These are phyloP conservation scores for Bugulina stolonifera DNA, from an alignment of 2,888 invertebrate genomes.

Conservation along the genomic window DNA sequence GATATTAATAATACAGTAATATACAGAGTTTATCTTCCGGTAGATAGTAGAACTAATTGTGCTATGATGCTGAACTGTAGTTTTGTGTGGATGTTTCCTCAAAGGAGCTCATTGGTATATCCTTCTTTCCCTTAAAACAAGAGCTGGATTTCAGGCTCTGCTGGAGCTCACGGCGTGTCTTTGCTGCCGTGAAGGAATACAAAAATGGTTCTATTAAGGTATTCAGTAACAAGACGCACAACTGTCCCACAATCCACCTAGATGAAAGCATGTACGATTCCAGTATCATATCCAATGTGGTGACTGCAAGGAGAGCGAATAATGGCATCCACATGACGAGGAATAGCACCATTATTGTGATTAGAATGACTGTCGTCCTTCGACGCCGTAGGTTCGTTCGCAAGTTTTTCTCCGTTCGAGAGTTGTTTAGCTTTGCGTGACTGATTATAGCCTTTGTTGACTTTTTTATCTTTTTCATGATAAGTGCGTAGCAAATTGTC, in stretches of 20 bases:
- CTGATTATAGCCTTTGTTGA: neutral
- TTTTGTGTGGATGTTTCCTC: slow-evolving; percentile 1
- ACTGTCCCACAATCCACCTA: neutral
- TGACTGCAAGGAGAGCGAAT: neutral
- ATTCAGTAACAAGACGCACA: slow-evolving; percentile 1
- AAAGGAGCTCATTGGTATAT: neutral
- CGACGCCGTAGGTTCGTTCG: slow-evolving; percentile 2
- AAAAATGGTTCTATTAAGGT: slow-evolving; percentile 14
- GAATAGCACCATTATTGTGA: neutral
- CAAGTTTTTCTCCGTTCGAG: neutral
- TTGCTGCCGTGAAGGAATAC: slow-evolving; percentile 4
- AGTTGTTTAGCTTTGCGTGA: neutral
- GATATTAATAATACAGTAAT: no score
- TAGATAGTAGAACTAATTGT: no score
- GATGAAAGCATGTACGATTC: slow-evolving; percentile 2
- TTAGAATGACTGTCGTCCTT: slow-evolving; percentile 7
- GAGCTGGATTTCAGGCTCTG: neutral
- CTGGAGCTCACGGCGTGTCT: neutral
- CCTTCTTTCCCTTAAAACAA: neutral
- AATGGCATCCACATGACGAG: slow-evolving; percentile 14
- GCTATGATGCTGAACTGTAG: neutral
- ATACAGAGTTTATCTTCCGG: no score
- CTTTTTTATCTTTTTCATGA: neutral
- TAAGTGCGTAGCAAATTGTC: neutral
- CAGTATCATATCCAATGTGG: neutral